These are phyloP conservation scores for Phenacoccus solenopsis DNA, from an alignment of 1,140 invertebrate species.

Conservation along the genomic window DNA sequence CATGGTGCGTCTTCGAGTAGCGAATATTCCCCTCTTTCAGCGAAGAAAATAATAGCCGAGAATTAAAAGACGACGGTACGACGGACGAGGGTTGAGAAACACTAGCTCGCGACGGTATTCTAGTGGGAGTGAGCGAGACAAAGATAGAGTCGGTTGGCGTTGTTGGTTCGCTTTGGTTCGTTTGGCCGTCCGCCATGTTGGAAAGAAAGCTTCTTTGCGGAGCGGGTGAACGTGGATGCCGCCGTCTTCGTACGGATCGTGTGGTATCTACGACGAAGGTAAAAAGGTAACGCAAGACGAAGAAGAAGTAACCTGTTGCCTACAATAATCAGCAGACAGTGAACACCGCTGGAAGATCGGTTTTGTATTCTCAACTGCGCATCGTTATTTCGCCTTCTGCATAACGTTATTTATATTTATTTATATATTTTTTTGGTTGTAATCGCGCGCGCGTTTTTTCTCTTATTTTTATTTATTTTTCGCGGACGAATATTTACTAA, in stretches of 20 bases:
- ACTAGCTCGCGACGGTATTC: conserved; percentile 5
- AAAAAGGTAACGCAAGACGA: conserved; percentile 16
- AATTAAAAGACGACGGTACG: too few relatives aligned
- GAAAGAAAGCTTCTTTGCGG: conserved; percentile 14
- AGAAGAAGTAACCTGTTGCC: conserved; percentile 12
- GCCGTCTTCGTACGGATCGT: conserved; percentile 12
- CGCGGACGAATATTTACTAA: background rate
- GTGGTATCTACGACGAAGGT: conserved; percentile 17
- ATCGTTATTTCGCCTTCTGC: background rate
- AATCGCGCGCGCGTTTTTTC: background rate
- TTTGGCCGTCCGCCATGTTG: conserved; percentile 15
- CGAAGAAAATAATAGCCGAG: background rate
- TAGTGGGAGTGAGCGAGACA: conserved; percentile 15
- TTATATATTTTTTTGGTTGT: too few relatives aligned
- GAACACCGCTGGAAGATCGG: conserved; percentile 12
- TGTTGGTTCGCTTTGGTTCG: conserved; percentile 17
- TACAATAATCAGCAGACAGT: conserved; percentile 16
- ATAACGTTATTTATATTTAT: background rate
- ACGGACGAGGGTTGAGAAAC: conserved; percentile 10
- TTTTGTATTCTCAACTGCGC: conserved; percentile 10
- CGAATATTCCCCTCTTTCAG: background rate
- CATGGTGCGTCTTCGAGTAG: background rate
- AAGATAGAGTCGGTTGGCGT: conserved; percentile 15
- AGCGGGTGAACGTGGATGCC: conserved; percentile 16
- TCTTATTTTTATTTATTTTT: too few relatives aligned